A percentile compares a stretch with the other conserved stretches of the same genome.
Conservation (phyloP, 2,888 invertebrate genomes). For the Leptopilina myrica region DNA sequence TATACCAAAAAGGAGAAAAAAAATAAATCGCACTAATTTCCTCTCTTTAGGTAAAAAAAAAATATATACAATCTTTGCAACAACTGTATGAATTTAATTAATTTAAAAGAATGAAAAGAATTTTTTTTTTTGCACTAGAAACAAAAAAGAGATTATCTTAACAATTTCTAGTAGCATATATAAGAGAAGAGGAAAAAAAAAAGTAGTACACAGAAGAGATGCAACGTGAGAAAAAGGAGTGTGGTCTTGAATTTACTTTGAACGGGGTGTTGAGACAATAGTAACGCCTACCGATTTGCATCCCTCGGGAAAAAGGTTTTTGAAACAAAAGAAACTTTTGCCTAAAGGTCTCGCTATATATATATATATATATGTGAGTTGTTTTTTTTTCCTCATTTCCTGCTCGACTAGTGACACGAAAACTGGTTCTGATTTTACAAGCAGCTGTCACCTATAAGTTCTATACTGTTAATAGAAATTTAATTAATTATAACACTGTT, state of each 20-base stretch:
- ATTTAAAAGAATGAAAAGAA: not conserved
- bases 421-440: slow-evolving; percentile 36
- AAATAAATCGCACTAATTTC: not conserved
- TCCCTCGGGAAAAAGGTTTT: slow-evolving; percentile 37
- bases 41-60: not conserved
- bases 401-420: slow-evolving; percentile 32
- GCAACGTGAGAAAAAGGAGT: slow-evolving; percentile 36
- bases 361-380: too few relatives aligned
- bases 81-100: not conserved
- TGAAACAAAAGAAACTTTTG: slow-evolving; percentile 41
- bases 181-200: not conserved
- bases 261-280: slow-evolving; percentile 39
- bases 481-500: not conserved
- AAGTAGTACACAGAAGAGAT: not conserved
- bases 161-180: not conserved
- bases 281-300: slow-evolving; percentile 37
- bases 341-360: slow-evolving; percentile 17
- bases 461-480: not conserved
- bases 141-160: slow-evolving; percentile 5
- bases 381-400: slow-evolving; percentile 36
- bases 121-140: not conserved
- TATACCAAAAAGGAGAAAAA: too few relatives aligned
- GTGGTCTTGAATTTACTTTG: slow-evolving; percentile 38
- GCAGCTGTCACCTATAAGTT: slow-evolving; percentile 22
- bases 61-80: too few relatives aligned